These are phyloP conservation scores for Mactra quadrangularis DNA, from an alignment of 1,140 invertebrate genomes.

Conservation along the genomic window DNA sequence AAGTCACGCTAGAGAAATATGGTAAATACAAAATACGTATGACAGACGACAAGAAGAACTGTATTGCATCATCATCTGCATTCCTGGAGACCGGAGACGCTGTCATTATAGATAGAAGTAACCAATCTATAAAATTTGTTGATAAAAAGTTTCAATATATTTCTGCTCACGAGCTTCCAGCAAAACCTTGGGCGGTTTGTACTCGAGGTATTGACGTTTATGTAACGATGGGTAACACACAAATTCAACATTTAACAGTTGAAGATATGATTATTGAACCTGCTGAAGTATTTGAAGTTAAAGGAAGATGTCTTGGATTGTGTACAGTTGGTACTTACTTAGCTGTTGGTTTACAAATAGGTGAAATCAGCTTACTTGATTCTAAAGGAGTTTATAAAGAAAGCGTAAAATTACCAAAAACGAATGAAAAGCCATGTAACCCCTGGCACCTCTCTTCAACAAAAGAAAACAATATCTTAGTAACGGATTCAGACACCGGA, in stretches of 20 bases:
- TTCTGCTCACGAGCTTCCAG: constrained; percentile 46
- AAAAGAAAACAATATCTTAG: constrained; percentile 39
- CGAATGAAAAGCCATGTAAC: constrained; percentile 19
- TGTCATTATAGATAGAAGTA: constrained; percentile 50
- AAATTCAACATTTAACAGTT: constrained; percentile 48
- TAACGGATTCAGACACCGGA: constrained; percentile 47
- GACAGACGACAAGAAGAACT: constrained; percentile 37
- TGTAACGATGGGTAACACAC: constrained; percentile 52
- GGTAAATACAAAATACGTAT: constrained; percentile 56
- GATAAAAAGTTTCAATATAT: constrained; percentile 52
- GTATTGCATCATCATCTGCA: constrained; percentile 38
- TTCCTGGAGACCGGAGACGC: constrained; percentile 49
- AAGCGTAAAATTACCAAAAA: constrained; percentile 22
- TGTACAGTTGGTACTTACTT: constrained; percentile 29
- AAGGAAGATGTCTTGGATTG: constrained; percentile 47
- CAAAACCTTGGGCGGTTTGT: constrained; percentile 54
- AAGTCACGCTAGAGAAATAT: constrained; percentile 39
- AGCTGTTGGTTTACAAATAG: constrained; percentile 50
- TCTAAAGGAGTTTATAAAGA: constrained; percentile 14
- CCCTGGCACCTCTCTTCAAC: constrained; percentile 43
- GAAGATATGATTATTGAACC: constrained; percentile 57
- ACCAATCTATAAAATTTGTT: constrained; percentile 49
- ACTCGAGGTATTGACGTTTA: constrained; percentile 30
- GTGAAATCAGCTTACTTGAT: constrained; percentile 37
- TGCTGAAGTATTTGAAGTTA: constrained; percentile 20